Evolutionary conservation across 2,888 invertebrate species (phyloP).

Genomic region (Uropetala carovei): DNA sequence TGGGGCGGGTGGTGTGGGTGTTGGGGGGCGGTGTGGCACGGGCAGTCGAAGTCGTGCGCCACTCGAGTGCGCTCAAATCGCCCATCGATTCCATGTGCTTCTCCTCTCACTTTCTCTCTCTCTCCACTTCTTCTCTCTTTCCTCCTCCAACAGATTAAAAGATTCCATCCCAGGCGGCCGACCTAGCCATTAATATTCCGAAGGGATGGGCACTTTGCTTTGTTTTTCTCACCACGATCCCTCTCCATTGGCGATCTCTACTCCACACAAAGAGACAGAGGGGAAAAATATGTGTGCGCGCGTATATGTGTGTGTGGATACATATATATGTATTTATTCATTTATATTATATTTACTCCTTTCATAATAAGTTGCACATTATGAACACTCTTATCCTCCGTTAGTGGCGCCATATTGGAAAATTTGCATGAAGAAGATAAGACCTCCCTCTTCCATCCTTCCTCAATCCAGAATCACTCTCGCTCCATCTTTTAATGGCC

Average conservation of each 20-base stretch:
- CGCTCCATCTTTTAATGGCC: too few species aligned
- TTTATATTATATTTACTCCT: neutral
- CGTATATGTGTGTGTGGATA: neutral
- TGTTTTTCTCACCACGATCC: neutral
- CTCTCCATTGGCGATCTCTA: conserved; percentile 14
- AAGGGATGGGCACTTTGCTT: neutral
- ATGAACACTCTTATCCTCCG: neutral
- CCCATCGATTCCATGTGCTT: neutral
- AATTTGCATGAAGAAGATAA: too few species aligned
- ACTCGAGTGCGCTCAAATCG: neutral
- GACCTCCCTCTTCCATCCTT: too few species aligned
- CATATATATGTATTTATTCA: too few species aligned
- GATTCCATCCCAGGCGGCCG: conserved; percentile 28
- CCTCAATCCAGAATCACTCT: too few species aligned
- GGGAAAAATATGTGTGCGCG: neutral
- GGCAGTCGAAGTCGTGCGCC: neutral
- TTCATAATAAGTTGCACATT: neutral
- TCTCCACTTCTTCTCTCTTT: neutral
- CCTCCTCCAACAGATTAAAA: conserved; percentile 33
- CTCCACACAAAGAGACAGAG: neutral
- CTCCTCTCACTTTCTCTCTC: too few species aligned
- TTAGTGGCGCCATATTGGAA: neutral
- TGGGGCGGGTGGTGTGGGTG: too few species aligned
- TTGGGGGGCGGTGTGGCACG: too few species aligned
- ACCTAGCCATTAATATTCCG: conserved; percentile 45